Base-by-base conservation (phyloP, 37 sponge, comb jelly and placozoan genomes). In the Hormiphora californensis region DNA sequence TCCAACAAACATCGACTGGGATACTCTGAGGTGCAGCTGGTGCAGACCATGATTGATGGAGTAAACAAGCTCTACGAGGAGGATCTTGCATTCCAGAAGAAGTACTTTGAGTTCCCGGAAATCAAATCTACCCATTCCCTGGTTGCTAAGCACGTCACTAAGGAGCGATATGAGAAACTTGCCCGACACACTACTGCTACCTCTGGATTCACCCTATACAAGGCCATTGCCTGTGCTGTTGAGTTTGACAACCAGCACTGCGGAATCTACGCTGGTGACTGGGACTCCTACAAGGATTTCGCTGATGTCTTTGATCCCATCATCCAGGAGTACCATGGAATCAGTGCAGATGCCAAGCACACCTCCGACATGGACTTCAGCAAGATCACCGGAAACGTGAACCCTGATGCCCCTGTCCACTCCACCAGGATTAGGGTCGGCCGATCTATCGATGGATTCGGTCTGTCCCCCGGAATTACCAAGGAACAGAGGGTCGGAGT, bases 21-120 rank as follows among this genome's bases (percentile, higher is more conserved):
- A 5, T 85, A 46, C 65, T 92, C 95, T 35, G 95, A 94, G 63
- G 93, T 96, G 0, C 87, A 91, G 86, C 69, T 90, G 0, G 94
- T 93, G n/a, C 94, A 94, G 88, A 85, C 90, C 35, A 87, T 96
- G 86, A 63, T 90, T 54, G 88, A 96, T 86, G 93, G 94, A 69
- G 97, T 96, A 40, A 90, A 91, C 85, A 86, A 87, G n/a, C 92
- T 96, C 44, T 68, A 94, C 36, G 59, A 92, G n/a, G 44, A 40
- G 28, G 81, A 73, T 28, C 25, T 73, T 43, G 35, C 40, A 30
- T 46, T 73, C 44, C 81, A 73, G 46, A 73, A 73, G 44, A 25
- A 65, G 68, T 19, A 25, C 11, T 34, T 25, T 30, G 68, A 65
- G 19, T 65, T 73, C 25, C 81, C 81, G 9, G 43, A 21, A 8